phyloP scores from a whole-genome alignment of 2,888 invertebrate species.

The Diaperis boleti region DNA sequence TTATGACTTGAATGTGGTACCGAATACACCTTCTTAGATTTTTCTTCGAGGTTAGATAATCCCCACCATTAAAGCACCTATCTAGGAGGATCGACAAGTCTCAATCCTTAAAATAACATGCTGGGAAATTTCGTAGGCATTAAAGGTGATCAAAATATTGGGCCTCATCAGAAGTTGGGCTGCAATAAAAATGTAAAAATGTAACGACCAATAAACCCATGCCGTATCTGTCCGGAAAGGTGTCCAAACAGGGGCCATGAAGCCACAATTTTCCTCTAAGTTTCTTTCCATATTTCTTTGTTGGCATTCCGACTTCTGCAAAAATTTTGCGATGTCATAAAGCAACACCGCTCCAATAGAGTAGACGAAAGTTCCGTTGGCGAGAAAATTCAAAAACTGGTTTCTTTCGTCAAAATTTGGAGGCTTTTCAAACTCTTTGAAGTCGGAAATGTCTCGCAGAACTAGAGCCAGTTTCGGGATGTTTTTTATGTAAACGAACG shows the following conservation, averaged over 20 bases:
- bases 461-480: neutral
- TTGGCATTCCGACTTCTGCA: neutral
- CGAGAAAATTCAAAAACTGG: neutral
- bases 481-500: neutral
- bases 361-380: neutral
- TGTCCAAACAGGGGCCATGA: neutral
- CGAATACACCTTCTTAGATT: neutral
- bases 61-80: neutral
- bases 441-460: constrained; percentile 13
- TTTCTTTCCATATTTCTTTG: neutral
- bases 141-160: neutral
- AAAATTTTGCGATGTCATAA: neutral
- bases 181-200: neutral
- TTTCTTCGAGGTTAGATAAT: neutral
- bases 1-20: constrained; percentile 1
- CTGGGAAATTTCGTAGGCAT: constrained; percentile 3
- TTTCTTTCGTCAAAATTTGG: neutral
- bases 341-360: neutral
- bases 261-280: neutral
- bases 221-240: neutral
- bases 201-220: neutral
- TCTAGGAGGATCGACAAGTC: neutral
- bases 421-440: constrained; percentile 16
- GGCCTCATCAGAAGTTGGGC: constrained; percentile 13
- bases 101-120: neutral